These are phyloP conservation scores for Nansenia antarctica DNA, from an alignment of 2,113 vertebrate genomes.

Conservation along the genomic window DNA sequence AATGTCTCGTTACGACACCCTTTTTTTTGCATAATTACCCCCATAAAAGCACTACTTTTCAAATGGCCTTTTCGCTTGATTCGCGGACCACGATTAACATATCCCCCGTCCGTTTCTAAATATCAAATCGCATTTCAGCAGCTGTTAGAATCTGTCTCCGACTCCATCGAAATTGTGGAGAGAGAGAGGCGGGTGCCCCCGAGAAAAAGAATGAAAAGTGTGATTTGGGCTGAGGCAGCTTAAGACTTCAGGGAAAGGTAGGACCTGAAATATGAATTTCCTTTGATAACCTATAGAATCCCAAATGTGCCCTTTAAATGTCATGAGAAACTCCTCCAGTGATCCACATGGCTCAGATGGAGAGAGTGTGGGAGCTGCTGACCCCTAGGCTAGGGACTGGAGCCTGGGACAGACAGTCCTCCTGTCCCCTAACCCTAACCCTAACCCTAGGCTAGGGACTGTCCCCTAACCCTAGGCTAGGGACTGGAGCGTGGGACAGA, in stretches of 20 bases:
- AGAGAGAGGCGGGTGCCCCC: too few relatives aligned
- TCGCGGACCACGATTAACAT: background rate
- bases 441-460: too few relatives aligned
- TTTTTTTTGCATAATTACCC: background rate
- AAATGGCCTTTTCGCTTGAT: background rate
- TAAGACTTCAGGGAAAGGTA: background rate
- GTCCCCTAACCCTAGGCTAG: too few relatives aligned
- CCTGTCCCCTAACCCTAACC: too few relatives aligned
- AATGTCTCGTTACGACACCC: background rate
- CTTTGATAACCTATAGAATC: background rate
- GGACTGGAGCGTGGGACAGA: too few relatives aligned
- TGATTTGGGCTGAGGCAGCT: background rate
- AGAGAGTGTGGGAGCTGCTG: background rate
- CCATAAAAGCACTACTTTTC: background rate
- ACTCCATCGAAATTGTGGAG: background rate
- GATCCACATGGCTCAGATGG: background rate
- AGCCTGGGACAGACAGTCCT: too few relatives aligned
- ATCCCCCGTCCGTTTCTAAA: background rate
- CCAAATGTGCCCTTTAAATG: conserved; percentile 20
- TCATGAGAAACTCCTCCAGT: background rate
- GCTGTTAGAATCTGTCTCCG: background rate
- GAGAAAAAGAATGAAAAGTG: background rate
- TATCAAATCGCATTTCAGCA: background rate
- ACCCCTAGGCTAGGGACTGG: background rate
- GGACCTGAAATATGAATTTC: background rate